Evolutionary conservation across 2,113 vertebrate genomes (phyloP).

Genomic region (Ursus arctos): DNA sequence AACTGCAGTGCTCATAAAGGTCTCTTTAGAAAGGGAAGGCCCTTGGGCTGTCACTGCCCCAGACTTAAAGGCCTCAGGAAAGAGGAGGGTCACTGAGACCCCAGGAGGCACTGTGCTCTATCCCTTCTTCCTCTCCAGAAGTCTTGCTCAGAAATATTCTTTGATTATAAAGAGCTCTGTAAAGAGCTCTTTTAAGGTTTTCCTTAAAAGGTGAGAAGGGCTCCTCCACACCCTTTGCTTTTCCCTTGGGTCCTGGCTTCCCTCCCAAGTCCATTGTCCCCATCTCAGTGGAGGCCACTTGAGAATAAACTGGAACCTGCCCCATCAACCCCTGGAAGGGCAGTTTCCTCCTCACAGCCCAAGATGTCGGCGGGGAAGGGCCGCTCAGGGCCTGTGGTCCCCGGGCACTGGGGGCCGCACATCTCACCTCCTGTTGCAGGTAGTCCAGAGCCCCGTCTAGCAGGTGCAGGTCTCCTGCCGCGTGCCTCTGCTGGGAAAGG

Average conservation of each 20-base stretch:
- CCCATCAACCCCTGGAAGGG: neutral
- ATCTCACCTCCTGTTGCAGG: slow-evolving; percentile 85
- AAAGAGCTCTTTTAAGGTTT: neutral
- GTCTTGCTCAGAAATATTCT: neutral
- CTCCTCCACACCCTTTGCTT: neutral
- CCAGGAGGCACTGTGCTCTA: neutral
- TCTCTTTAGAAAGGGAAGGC: neutral
- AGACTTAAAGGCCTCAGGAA: neutral
- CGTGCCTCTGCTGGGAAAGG: slow-evolving; percentile 75
- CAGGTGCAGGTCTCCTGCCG: slow-evolving; percentile 41
- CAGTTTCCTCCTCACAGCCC: accelerated
- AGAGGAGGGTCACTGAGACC: neutral
- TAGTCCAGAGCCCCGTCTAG: slow-evolving; percentile 83
- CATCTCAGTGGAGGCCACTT: neutral
- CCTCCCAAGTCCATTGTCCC: neutral
- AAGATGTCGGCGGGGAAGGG: accelerated
- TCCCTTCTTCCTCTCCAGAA: neutral
- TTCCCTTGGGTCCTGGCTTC: neutral
- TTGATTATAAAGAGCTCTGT: neutral
- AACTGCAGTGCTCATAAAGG: too few species aligned
- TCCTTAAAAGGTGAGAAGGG: neutral
- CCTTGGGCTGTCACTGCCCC: too few species aligned
- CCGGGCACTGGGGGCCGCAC: accelerated
- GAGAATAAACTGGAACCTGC: neutral
- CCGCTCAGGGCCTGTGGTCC: accelerated